Base-by-base conservation (phyloP, 2,797 vertebrate genomes). In the Enteromius anoplus region DNA sequence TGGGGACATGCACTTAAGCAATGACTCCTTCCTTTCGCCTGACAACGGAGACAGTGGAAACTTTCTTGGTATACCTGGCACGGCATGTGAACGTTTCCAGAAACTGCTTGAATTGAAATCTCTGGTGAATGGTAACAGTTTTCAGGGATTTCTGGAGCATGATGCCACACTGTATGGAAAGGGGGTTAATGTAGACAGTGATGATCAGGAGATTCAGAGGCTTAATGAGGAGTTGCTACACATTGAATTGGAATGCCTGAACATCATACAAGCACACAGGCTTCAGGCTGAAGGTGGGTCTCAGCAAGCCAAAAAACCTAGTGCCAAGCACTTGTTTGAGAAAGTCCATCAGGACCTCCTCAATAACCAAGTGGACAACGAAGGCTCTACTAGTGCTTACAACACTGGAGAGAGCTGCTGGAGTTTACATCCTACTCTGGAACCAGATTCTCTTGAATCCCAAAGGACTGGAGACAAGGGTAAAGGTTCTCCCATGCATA, bases 371-470 rank as follows among this genome's bases (percentile, higher is more conserved):
- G 96, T 96, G 0, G 97, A 98, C 93, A 97, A 98, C 87, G 97
- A 99, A 87, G 98, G 97, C 91, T 98, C 97, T 15, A 78, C 60
- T 0, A 99, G 97, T 0, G 98, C 97, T 15, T 99, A 98, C 86
- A 98, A 99, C 90, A 98, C 97, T 0, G 98, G 97, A 0, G 97
- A 98, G 89, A 98, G 97, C 93, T 97, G 97, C 91, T 94, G 96
- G 3, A 79, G 62, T 29, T 51, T 69, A 21, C 65, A 68, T 53
- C 78, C 65, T 23, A 15, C 60, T 65, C 10, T 78, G 40, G 75
- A 49, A 45, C 32, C 42, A 21, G 58, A 78, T 78, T 64, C 60
- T 49, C 60, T 19, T 32, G 78, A 53, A n/a, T 68, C 21, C 32
- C 62, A 79, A 69, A 65, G 6, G 7, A 29, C 72, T 23, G 37